Percentiles rank a stretch among this genome's conserved stretches.
phyloP scores from a whole-genome alignment of 2,113 vertebrate genomes.

The Paramisgurnus dabryanus region DNA sequence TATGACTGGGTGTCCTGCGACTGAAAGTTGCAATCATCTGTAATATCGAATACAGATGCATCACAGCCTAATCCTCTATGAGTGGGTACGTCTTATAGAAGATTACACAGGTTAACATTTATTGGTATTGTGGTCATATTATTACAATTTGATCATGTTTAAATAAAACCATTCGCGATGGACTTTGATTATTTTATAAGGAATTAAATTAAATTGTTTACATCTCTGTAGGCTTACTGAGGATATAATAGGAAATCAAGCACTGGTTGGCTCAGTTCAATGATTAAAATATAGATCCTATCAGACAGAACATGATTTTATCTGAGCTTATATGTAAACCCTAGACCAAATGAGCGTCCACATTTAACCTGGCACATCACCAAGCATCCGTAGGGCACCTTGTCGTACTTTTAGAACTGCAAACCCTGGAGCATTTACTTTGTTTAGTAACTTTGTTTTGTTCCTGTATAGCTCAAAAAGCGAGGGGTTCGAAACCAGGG shows the following conservation, averaged over 20 bases:
- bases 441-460: not conserved
- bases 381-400: slow-evolving; percentile 20
- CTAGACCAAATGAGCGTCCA: slow-evolving; percentile 6
- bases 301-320: not conserved
- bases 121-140: slow-evolving; percentile 24
- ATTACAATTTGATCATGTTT: slow-evolving; percentile 1
- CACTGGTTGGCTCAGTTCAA: not conserved
- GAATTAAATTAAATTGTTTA: not conserved
- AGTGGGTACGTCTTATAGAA: slow-evolving; percentile 35
- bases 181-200: not conserved
- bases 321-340: not conserved
- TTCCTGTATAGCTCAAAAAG: too few species aligned
- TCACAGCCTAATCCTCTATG: slow-evolving; percentile 19
- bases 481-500: not conserved
- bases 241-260: slow-evolving; percentile 8
- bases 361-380: slow-evolving; percentile 44
- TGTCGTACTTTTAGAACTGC: slow-evolving; percentile 23
- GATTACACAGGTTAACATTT: slow-evolving; percentile 48
- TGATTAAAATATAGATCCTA: slow-evolving; percentile 8
- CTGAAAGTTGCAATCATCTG: slow-evolving; percentile 4
- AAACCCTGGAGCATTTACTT: slow-evolving; percentile 6
- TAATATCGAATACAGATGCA: slow-evolving; percentile 11
- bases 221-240: not conserved
- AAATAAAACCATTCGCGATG: not conserved
- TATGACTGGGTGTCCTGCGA: slow-evolving; percentile 3